A percentile compares a stretch with the other conserved stretches of the same genome.
Evolutionary conservation across 2,797 vertebrate genomes (phyloP).

Genomic region (Vespertilio murinus): DNA sequence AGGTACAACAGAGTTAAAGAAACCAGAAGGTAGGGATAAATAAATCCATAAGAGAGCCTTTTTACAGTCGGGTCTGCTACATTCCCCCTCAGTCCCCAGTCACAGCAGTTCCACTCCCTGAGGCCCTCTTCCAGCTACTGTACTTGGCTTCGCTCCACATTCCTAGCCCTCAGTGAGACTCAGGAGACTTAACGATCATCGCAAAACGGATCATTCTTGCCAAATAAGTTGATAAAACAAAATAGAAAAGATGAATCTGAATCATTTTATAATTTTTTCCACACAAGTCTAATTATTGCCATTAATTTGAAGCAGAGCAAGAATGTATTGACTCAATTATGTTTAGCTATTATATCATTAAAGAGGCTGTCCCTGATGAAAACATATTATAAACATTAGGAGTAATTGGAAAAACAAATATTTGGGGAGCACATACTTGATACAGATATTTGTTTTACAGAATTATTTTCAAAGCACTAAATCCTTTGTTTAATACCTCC

Average conservation of each 20-base stretch:
- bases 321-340: not conserved
- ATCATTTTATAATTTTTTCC: not conserved
- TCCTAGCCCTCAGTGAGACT: not conserved
- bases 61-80: not conserved
- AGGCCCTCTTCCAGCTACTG: not conserved
- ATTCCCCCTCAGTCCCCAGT: not conserved
- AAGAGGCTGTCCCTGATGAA: not conserved
- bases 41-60: not conserved
- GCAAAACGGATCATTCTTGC: not conserved
- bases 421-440: not conserved
- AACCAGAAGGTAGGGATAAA: not conserved
- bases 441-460: not conserved
- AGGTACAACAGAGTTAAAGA: not conserved
- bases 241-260: not conserved
- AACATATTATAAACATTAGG: not conserved
- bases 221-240: not conserved
- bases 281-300: not conserved
- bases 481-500: not conserved
- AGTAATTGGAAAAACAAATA: not conserved
- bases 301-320: not conserved
- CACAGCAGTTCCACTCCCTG: not conserved
- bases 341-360: not conserved
- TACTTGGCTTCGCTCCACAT: not conserved
- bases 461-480: slow-evolving; percentile 4
- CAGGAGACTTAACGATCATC: not conserved